Percentiles rank a stretch among this genome's conserved stretches.
These are phyloP conservation scores for Anseranas semipalmata DNA, from an alignment of 2,113 vertebrate species.

Conservation along the genomic window DNA sequence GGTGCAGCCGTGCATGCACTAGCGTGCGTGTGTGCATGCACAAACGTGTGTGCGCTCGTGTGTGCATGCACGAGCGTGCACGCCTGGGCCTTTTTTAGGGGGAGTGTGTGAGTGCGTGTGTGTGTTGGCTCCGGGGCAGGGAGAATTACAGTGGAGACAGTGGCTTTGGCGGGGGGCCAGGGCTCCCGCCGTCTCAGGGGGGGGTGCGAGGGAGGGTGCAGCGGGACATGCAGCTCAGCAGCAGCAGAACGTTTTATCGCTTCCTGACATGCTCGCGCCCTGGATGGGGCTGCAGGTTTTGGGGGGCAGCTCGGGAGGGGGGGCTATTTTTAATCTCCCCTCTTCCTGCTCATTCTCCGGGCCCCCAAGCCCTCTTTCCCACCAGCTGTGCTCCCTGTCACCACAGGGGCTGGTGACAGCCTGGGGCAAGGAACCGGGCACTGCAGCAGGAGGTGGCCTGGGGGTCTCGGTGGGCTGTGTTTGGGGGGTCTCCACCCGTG, in stretches of 20 bases:
- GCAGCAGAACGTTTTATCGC: background rate
- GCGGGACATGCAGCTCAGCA: constrained; percentile 37
- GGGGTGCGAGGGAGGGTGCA: constrained; percentile 64
- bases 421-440: no score
- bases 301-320: background rate
- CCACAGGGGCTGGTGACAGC: background rate
- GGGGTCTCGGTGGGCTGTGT: background rate
- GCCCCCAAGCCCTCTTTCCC: no score
- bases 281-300: background rate
- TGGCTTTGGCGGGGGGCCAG: constrained; percentile 83
- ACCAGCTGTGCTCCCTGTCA: background rate
- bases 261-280: background rate
- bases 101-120: background rate
- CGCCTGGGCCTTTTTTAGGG: background rate
- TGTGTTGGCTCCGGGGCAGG: constrained; percentile 75
- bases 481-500: background rate
- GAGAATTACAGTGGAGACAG: constrained; percentile 81
- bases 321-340: background rate
- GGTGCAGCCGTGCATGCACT: background rate
- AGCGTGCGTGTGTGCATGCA: background rate
- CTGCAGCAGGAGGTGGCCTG: background rate
- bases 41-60: background rate
- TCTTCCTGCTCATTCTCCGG: background rate
- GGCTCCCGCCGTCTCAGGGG: constrained; percentile 72
- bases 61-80: background rate